Percentiles rank a stretch among this genome's conserved stretches.
phyloP scores from a whole-genome alignment of 2,888 invertebrate genomes.

The Anaspis maculata region DNA sequence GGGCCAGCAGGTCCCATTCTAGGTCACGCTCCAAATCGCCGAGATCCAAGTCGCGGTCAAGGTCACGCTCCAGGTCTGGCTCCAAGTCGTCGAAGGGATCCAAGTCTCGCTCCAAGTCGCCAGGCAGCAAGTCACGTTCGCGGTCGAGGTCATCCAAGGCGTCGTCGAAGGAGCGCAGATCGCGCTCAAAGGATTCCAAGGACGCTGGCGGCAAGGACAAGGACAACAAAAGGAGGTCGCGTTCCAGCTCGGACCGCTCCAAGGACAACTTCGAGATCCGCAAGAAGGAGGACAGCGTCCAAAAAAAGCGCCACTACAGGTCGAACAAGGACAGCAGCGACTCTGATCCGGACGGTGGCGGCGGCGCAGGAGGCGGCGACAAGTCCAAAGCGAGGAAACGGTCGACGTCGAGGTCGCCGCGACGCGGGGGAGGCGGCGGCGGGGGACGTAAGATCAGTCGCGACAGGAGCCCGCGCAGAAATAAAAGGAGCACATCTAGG shows the following conservation, averaged over 20 bases:
- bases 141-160: slow-evolving; percentile 29
- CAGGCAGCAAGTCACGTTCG: slow-evolving; percentile 20
- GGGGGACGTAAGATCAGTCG: slow-evolving; percentile 46
- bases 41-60: slow-evolving; percentile 31
- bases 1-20: slow-evolving; percentile 34
- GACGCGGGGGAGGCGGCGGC: slow-evolving; percentile 29
- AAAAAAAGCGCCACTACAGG: slow-evolving; percentile 82
- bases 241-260: slow-evolving; percentile 30
- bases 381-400: slow-evolving; percentile 37
- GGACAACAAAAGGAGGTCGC: slow-evolving; percentile 23
- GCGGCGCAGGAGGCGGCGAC: too few species aligned
- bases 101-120: slow-evolving; percentile 23
- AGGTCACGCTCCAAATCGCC: slow-evolving; percentile 23
- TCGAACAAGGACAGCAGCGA: slow-evolving; percentile 65
- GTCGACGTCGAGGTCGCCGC: slow-evolving; percentile 30
- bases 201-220: slow-evolving; percentile 24
- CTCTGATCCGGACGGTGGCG: slow-evolving; percentile 32
- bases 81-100: slow-evolving; percentile 28
- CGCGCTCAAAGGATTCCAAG: slow-evolving; percentile 28
- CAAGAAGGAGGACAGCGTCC: slow-evolving; percentile 71
- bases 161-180: slow-evolving; percentile 14
- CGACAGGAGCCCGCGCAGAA: slow-evolving; percentile 35
- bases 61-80: slow-evolving; percentile 32
- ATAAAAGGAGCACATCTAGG: slow-evolving; percentile 26
- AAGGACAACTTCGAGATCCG: slow-evolving; percentile 58